phyloP scores from a whole-genome alignment of 2,797 vertebrate species.

The Smutsia gigantea region DNA sequence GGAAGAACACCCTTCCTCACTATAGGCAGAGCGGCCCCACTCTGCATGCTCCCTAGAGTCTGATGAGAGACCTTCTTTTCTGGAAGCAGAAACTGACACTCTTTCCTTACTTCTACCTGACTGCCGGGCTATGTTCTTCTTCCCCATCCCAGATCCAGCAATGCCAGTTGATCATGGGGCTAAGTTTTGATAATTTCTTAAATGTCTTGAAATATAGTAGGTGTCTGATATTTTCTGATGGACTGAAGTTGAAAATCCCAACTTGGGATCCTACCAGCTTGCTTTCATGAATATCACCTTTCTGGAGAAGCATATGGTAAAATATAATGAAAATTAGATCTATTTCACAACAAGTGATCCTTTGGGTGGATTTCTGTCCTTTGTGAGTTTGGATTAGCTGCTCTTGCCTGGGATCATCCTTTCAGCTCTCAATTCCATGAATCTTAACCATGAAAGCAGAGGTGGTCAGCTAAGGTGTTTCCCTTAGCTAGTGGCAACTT shows the following conservation, averaged over 20 bases:
- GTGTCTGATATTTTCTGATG: constrained; percentile 34
- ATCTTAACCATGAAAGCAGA: constrained; percentile 55
- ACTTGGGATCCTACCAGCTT: background rate
- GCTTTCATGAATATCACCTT: background rate
- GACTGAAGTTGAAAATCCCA: constrained; percentile 25
- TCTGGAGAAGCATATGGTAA: constrained; percentile 32
- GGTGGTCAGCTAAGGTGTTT: constrained; percentile 61
- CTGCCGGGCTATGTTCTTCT: background rate
- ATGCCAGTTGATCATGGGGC: background rate
- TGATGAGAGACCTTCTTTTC: background rate
- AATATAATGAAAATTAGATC: constrained; percentile 38
- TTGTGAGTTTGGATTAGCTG: background rate
- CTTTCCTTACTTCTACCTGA: background rate
- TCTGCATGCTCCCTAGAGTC: background rate
- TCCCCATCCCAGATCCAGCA: background rate
- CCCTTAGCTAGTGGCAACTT: constrained; percentile 38
- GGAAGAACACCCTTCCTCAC: background rate
- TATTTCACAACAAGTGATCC: constrained; percentile 13
- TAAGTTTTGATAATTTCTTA: background rate
- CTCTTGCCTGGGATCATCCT: background rate
- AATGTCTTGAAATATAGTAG: background rate
- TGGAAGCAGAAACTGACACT: background rate
- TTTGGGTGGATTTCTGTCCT: constrained; percentile 48
- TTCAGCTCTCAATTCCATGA: constrained; percentile 36
- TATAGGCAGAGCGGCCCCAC: background rate